These are phyloP conservation scores for Heliconius cydno DNA, from an alignment of 2,888 invertebrate genomes.

Conservation along the genomic window DNA sequence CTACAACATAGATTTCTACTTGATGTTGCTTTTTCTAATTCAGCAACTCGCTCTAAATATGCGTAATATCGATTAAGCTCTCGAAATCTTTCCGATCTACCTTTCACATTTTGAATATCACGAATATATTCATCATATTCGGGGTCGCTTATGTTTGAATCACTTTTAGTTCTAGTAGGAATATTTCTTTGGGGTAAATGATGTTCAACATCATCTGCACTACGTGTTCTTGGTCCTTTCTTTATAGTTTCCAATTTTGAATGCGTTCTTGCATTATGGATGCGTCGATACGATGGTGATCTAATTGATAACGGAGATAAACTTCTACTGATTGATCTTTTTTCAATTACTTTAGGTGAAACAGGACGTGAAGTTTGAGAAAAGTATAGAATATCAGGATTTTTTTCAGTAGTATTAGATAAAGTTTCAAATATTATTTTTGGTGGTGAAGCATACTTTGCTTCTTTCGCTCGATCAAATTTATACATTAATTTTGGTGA, in stretches of 20 bases:
- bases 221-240: constrained; percentile 84
- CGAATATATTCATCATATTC: constrained; percentile 87
- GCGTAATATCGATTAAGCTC: constrained; percentile 93
- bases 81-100: constrained; percentile 90
- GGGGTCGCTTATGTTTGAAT: constrained; percentile 78
- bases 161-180: constrained; percentile 65
- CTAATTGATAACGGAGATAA: constrained; percentile 84
- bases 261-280: constrained; percentile 79
- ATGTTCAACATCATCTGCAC: constrained; percentile 85
- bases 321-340: constrained; percentile 62
- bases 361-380: constrained; percentile 74
- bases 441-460: constrained; percentile 61
- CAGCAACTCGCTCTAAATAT: constrained; percentile 92
- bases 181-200: constrained; percentile 54
- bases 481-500: constrained; percentile 61
- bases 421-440: constrained; percentile 70
- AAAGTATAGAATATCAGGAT: constrained; percentile 65
- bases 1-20: constrained; percentile 87
- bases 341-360: constrained; percentile 67
- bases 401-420: constrained; percentile 56
- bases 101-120: constrained; percentile 86
- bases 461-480: constrained; percentile 52
- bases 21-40: constrained; percentile 90
- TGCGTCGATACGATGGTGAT: constrained; percentile 87
- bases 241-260: constrained; percentile 66